Conservation (phyloP, 2,113 vertebrate species). For the Crotalus tigris region DNA sequence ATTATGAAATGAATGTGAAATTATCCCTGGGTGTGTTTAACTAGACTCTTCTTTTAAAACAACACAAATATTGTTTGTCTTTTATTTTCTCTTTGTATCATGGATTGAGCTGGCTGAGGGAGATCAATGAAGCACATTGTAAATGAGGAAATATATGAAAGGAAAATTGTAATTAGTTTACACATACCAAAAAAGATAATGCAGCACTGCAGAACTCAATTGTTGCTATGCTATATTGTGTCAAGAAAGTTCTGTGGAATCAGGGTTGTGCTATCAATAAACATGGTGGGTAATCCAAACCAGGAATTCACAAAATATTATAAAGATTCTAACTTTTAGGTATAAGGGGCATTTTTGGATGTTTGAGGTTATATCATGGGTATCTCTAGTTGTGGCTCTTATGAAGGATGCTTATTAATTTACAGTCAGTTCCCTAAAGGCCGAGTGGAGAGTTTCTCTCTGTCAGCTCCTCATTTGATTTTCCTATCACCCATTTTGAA, state of each 20-base stretch:
- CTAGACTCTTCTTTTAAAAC: constrained; percentile 39
- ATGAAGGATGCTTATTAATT: background rate
- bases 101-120: constrained; percentile 8
- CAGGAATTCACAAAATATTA: background rate
- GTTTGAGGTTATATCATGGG: background rate
- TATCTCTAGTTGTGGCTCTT: background rate
- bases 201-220: background rate
- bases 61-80: constrained; percentile 25
- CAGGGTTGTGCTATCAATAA: background rate
- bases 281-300: rapidly evolving
- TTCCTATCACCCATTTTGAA: background rate
- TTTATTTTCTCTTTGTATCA: constrained; percentile 47
- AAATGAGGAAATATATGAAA: constrained; percentile 40
- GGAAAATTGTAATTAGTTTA: constrained; percentile 32
- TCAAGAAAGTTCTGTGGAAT: background rate
- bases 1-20: constrained; percentile 44
- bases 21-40: constrained; percentile 19
- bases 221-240: background rate
- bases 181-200: background rate
- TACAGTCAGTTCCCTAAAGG: background rate
- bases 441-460: background rate
- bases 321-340: background rate
- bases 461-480: background rate
- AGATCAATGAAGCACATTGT: constrained; percentile 42
- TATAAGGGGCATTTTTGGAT: background rate